Evolutionary conservation across 2,113 vertebrate genomes (phyloP), one percentile per base, ranked within the genome.

Genomic region (Nerophis lumbriciformis): DNA sequence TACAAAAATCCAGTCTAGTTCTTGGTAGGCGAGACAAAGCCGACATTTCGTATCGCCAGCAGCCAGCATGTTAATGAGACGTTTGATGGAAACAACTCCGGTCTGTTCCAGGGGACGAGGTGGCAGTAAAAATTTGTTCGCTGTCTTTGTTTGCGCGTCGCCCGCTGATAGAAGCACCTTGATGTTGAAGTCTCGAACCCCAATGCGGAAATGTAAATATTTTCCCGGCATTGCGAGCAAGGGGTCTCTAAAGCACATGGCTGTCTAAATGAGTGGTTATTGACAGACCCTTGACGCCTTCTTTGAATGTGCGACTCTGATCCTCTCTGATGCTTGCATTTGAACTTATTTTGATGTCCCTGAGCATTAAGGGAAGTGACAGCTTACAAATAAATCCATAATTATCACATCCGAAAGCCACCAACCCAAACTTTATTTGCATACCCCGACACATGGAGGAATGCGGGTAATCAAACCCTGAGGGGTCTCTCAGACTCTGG

Each of bases 311-410:
- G 75, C 78, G 89, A 87, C 88, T 88, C 78, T 77, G 82, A 90
- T 90, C 88, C 80, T 87, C 86, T 90, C 85, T 89, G 87, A 90
- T 87, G 87, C 76, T 71, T 81, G 77, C 78, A 84, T 89, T 87
- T 89, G 86, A 91, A 90, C 88, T 88, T 89, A 87, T 88, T 88
- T 89, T 92, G 88, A 92, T 88, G 88, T 90, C 88, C 89, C 88
- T 88, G 85, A 90, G 89, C 86, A 88, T 90, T 87, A 89, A 88
- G 86, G 72, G 86, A 91, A 91, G 88, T 91, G 91, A 91, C 91
- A 91, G 90, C 87, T 89, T 90, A 91, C 91, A 92, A 92, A 91
- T 92, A 91, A 91, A 90, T 88, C 87, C 88, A 86, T 92, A 91
- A 92, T 91, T 90, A 91, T 89, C 88, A 83, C 88, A 85, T 91